phyloP scores from a whole-genome alignment of 2,888 invertebrate genomes.

The Tetheella fluctuosa region DNA sequence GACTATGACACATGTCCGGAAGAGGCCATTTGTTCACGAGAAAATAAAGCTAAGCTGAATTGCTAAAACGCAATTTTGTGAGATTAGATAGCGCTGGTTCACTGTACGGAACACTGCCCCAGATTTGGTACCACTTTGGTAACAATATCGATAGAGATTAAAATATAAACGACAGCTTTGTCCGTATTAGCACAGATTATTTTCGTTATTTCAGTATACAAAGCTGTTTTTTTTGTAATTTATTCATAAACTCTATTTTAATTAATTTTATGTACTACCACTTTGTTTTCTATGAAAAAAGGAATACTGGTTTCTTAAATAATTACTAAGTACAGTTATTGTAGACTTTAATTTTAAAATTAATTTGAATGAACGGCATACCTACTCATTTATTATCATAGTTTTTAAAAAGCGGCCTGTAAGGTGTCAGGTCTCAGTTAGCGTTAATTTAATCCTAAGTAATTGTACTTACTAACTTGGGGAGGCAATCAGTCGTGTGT shows the following conservation, averaged over 20 bases:
- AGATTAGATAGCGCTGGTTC: constrained; percentile 28
- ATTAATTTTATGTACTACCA: too few relatives aligned
- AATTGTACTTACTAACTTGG: too few relatives aligned
- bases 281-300: too few relatives aligned
- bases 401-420: too few relatives aligned
- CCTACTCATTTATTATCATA: too few relatives aligned
- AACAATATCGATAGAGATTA: constrained; percentile 3
- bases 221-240: too few relatives aligned
- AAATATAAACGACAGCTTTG: constrained; percentile 4
- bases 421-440: too few relatives aligned
- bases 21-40: not conserved
- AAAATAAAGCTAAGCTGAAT: constrained; percentile 7
- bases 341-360: too few relatives aligned
- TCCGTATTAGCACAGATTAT: not conserved
- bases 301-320: too few relatives aligned
- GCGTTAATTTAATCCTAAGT: not conserved
- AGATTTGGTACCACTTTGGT: constrained; percentile 19
- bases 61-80: constrained; percentile 20
- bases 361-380: too few relatives aligned
- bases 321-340: too few relatives aligned
- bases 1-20: not conserved
- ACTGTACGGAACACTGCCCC: constrained; percentile 25
- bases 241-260: too few relatives aligned
- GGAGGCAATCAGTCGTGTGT: not conserved
- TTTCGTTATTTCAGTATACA: not conserved